These are phyloP conservation scores for Nineta flava DNA, from an alignment of 2,888 invertebrate genomes.

Conservation along the genomic window DNA sequence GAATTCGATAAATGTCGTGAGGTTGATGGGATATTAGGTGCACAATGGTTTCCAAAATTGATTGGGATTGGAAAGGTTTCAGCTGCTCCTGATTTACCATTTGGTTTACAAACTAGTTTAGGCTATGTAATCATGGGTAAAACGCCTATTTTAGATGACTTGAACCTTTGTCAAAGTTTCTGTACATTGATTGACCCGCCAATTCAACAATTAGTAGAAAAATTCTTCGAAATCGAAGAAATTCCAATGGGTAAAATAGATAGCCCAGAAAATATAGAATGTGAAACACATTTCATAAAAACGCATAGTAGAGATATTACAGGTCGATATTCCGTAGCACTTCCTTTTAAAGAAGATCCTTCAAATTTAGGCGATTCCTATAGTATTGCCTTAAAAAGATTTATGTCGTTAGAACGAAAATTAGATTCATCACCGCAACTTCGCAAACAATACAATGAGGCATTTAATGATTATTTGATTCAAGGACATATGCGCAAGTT, in stretches of 20 bases:
- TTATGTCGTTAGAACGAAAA: conserved; percentile 6
- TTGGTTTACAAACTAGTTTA: not conserved
- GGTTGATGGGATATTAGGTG: not conserved
- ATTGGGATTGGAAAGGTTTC: not conserved
- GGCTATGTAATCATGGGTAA: not conserved
- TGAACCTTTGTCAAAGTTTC: not conserved
- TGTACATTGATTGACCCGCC: not conserved
- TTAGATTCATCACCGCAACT: conserved; percentile 7
- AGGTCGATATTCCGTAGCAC: conserved; percentile 11
- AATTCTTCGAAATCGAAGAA: conserved; percentile 14
- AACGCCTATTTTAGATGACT: not conserved
- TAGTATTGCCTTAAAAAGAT: conserved; percentile 7
- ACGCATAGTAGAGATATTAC: conserved; percentile 5
- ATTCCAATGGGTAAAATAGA: not conserved
- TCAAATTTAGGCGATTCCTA: conserved; percentile 8
- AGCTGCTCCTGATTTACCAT: not conserved
- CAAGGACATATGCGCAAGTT: not conserved
- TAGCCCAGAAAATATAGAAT: conserved; percentile 7
- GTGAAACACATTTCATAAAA: conserved; percentile 10
- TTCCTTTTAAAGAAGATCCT: conserved; percentile 9
- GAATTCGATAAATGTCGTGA: not conserved
- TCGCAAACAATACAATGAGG: conserved; percentile 4
- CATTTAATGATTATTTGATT: not conserved
- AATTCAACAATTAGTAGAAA: conserved; percentile 2
- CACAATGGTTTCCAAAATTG: not conserved